Conservation (phyloP, 1,140 invertebrate genomes). For the Reticulitermes speratus region DNA sequence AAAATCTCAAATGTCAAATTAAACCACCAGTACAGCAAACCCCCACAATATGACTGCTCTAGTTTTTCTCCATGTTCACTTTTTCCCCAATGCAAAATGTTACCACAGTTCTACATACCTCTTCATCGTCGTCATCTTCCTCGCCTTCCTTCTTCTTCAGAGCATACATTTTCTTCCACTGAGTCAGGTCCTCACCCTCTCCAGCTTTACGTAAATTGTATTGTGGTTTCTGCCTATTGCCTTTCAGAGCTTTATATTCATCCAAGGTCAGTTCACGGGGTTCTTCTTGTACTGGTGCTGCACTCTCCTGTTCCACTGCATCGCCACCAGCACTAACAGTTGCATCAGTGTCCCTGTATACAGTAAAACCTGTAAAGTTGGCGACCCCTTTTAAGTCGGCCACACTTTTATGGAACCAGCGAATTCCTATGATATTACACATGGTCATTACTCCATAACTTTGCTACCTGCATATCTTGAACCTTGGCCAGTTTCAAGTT, state of each 20-base stretch:
- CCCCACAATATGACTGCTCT: too few relatives aligned
- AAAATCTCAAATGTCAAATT: too few relatives aligned
- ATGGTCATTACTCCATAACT: too few relatives aligned
- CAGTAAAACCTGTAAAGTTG: too few relatives aligned
- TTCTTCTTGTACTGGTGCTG: constrained; percentile 69
- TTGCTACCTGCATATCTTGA: too few relatives aligned
- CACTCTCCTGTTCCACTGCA: constrained; percentile 44
- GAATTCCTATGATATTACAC: too few relatives aligned
- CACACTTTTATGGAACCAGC: not conserved
- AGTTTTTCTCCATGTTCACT: too few relatives aligned
- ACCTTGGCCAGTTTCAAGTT: too few relatives aligned
- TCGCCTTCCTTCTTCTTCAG: constrained; percentile 78
- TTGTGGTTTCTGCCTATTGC: constrained; percentile 71
- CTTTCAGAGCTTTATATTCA: constrained; percentile 82
- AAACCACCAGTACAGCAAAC: too few relatives aligned
- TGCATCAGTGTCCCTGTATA: not conserved
- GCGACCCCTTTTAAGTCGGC: too few relatives aligned
- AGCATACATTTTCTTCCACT: constrained; percentile 91
- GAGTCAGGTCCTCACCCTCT: constrained; percentile 85
- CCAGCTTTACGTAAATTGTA: constrained; percentile 90
- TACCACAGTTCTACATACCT: constrained; percentile 39
- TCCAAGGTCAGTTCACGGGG: constrained; percentile 80
- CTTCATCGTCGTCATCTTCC: constrained; percentile 64
- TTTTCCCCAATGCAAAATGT: too few relatives aligned
- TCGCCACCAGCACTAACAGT: not conserved